Conservation (phyloP, 2,888 invertebrate genomes). For the Amblyjoppa proteus region DNA sequence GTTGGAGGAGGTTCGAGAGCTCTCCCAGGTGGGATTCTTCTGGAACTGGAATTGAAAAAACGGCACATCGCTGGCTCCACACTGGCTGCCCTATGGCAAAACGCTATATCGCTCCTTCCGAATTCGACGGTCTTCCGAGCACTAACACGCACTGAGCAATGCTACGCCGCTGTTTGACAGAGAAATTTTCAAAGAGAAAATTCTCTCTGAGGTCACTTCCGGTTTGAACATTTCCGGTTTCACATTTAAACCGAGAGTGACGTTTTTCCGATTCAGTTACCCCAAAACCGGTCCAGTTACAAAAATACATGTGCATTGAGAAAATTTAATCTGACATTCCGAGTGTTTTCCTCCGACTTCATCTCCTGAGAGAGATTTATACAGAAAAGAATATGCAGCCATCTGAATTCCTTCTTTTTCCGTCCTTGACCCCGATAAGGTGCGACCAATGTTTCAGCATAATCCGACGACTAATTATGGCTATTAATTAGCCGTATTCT, state of each 20-base stretch:
- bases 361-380: background rate
- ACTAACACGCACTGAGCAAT: background rate
- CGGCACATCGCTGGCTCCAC: background rate
- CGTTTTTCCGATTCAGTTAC: background rate
- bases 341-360: background rate
- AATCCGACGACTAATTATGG: constrained; percentile 39
- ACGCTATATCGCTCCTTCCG: background rate
- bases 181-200: background rate
- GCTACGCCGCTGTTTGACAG: background rate
- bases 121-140: background rate
- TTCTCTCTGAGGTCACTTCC: background rate
- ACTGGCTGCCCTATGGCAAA: background rate
- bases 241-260: no score
- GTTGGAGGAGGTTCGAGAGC: background rate
- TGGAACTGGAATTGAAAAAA: background rate
- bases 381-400: background rate
- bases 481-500: constrained; percentile 48
- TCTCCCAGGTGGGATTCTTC: background rate
- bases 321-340: background rate
- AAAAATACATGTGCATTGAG: background rate
- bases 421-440: constrained; percentile 44
- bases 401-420: background rate
- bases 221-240: no score
- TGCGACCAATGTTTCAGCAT: constrained; percentile 44
- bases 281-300: background rate